A percentile compares a stretch with the other conserved stretches of the same genome.
phyloP scores from a whole-genome alignment of 1,140 invertebrate genomes.

The Drosophila auraria region DNA sequence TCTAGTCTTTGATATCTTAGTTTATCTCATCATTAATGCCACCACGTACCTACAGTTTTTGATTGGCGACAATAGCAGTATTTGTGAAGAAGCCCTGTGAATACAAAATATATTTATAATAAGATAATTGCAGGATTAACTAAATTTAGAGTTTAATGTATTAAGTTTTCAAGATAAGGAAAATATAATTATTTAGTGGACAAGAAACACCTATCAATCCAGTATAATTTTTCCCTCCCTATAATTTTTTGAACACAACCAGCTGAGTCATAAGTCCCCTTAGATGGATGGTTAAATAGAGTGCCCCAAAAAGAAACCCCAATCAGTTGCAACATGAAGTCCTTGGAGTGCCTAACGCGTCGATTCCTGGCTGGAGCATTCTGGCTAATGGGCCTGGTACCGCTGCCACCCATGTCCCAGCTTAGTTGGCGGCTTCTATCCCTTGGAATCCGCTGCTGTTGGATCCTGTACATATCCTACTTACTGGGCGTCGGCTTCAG shows the following conservation, averaged over 20 bases:
- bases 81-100: slow-evolving; percentile 12
- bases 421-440: slow-evolving; percentile 14
- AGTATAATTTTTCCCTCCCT: too few relatives aligned
- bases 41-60: slow-evolving; percentile 31
- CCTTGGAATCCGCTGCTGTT: slow-evolving; percentile 36
- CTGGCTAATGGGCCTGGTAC: slow-evolving; percentile 44
- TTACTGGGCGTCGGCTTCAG: slow-evolving; percentile 1
- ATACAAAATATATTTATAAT: background rate
- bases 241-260: background rate
- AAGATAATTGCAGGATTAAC: background rate
- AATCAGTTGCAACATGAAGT: slow-evolving; percentile 53
- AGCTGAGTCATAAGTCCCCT: slow-evolving; percentile 3
- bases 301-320: background rate
- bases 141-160: too few relatives aligned
- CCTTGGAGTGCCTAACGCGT: slow-evolving; percentile 45
- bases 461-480: slow-evolving; percentile 43
- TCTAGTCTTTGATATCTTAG: slow-evolving; percentile 18
- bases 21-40: slow-evolving; percentile 34
- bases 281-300: slow-evolving; percentile 5
- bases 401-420: slow-evolving; percentile 33
- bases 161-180: too few relatives aligned
- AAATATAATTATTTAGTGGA: too few relatives aligned
- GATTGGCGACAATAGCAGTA: slow-evolving; percentile 9
- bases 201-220: too few relatives aligned
- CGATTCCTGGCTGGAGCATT: slow-evolving; percentile 32